Percentiles rank a stretch among this genome's conserved stretches.
Evolutionary conservation across 1,140 invertebrate species (phyloP).

Genomic region (Odontomachus brunneus): DNA sequence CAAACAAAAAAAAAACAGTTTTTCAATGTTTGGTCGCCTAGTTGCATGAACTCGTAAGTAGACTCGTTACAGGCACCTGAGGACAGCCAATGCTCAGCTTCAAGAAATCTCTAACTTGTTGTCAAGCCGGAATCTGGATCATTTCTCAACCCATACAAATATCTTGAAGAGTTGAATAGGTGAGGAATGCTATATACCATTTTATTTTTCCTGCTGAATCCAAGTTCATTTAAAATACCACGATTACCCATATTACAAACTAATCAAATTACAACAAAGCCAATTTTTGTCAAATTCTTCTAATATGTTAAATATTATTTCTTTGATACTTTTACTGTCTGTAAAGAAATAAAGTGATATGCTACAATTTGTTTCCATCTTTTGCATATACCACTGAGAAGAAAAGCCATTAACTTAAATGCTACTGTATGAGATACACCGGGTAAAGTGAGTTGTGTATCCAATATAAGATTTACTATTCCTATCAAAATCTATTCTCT

Average conservation of each 20-base stretch:
- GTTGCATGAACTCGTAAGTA: too few relatives aligned
- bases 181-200: constrained; percentile 14
- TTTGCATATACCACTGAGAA: constrained; percentile 3
- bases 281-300: constrained; percentile 11
- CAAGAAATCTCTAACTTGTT: too few relatives aligned
- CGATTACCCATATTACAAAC: constrained; percentile 21
- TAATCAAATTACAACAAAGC: constrained; percentile 5
- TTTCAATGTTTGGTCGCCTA: too few relatives aligned
- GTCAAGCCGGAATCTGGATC: too few relatives aligned
- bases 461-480: constrained; percentile 14
- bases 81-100: too few relatives aligned
- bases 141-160: too few relatives aligned
- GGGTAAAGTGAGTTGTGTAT: neutral
- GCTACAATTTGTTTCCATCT: constrained; percentile 5
- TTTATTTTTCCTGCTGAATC: constrained; percentile 9
- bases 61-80: too few relatives aligned
- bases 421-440: neutral
- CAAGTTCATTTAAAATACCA: constrained; percentile 9
- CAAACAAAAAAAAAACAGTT: too few relatives aligned
- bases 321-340: neutral
- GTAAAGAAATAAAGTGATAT: neutral
- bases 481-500: constrained; percentile 12
- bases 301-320: constrained; percentile 15
- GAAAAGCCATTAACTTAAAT: constrained; percentile 9
- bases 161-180: constrained; percentile 3